A percentile compares a stretch with the other conserved stretches of the same genome.
phyloP scores from a whole-genome alignment of 2,113 vertebrate species.

The Sula dactylatra region DNA sequence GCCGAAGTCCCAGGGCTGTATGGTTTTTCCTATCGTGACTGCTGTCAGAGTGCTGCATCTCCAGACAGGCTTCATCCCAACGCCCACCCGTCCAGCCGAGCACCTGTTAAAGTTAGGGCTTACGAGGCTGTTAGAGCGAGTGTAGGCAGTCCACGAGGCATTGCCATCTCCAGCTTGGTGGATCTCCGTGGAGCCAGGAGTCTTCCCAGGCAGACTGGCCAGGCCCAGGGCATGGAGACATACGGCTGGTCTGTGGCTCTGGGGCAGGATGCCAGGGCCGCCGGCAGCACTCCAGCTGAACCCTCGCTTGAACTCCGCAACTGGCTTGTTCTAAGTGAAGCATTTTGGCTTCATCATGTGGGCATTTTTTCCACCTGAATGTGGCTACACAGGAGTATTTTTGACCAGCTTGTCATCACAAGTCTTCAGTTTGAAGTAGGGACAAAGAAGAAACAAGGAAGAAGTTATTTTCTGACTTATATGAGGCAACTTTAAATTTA shows the following conservation, averaged over 20 bases:
- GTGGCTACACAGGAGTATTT: neutral
- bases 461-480: neutral
- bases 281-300: neutral
- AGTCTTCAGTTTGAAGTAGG: neutral
- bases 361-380: neutral
- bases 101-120: neutral
- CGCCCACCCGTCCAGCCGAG: rapidly evolving
- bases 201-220: neutral
- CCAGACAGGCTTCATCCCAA: neutral
- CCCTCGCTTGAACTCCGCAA: neutral
- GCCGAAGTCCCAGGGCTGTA: neutral
- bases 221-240: neutral
- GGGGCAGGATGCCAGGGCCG: neutral
- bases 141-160: neutral
- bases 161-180: neutral
- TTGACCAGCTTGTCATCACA: neutral
- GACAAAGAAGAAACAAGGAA: neutral
- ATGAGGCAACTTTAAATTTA: neutral
- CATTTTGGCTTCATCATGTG: neutral
- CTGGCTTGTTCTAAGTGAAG: neutral
- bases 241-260: neutral
- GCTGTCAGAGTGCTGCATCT: rapidly evolving
- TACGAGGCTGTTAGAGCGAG: neutral
- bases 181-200: neutral
- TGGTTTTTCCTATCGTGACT: neutral